Evolutionary conservation across 2,113 vertebrate species (phyloP).

Genomic region (Crotalus helleri): DNA sequence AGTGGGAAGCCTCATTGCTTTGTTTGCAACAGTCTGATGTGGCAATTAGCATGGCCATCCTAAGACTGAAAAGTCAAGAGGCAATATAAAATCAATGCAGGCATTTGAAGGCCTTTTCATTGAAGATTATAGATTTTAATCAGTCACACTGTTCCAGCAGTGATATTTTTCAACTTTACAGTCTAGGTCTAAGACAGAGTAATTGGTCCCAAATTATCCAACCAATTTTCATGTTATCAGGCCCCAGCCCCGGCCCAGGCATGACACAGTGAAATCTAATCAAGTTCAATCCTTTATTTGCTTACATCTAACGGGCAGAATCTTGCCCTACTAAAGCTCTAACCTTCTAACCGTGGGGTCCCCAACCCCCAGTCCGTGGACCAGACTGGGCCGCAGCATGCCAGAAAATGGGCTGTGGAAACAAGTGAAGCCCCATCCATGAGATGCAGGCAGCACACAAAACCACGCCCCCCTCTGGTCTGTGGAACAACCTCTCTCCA

Average conservation of each 20-base stretch:
- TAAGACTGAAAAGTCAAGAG: background rate
- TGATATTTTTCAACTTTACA: background rate
- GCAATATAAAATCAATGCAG: background rate
- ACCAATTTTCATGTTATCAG: background rate
- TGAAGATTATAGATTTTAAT: background rate
- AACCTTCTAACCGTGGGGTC: background rate
- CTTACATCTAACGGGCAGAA: background rate
- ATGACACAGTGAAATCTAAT: background rate
- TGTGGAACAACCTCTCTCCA: too few relatives aligned
- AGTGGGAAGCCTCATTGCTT: background rate
- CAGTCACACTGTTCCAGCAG: background rate
- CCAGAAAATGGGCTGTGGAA: too few relatives aligned
- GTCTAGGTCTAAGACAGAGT: background rate
- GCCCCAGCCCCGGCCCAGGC: background rate
- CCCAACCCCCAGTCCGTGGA: too few relatives aligned
- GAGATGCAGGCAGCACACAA: too few relatives aligned
- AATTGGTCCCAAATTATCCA: background rate
- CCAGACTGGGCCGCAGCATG: too few relatives aligned
- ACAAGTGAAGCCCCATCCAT: too few relatives aligned
- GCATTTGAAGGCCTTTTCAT: background rate
- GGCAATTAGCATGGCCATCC: background rate
- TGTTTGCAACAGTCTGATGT: background rate
- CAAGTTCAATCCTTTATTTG: background rate
- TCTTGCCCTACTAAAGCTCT: background rate
- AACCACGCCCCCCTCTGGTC: too few relatives aligned